Evolutionary conservation across 2,113 vertebrate species (phyloP).

Genomic region (Alouatta palliata): DNA sequence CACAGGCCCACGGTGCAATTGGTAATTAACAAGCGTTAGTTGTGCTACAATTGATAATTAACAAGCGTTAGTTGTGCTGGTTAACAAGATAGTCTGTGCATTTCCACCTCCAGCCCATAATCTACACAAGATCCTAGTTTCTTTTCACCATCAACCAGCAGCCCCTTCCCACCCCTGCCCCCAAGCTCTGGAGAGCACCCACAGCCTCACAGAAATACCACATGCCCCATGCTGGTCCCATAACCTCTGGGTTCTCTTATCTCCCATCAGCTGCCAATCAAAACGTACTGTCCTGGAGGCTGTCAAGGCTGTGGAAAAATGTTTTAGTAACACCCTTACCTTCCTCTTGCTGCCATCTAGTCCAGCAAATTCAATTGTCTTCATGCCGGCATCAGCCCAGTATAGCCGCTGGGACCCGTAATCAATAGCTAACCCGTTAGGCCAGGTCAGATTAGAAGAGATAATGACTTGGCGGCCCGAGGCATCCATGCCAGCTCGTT

Average conservation of each 20-base stretch:
- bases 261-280: background rate
- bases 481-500: constrained; percentile 97
- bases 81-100: background rate
- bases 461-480: constrained; percentile 94
- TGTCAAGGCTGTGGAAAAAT: background rate
- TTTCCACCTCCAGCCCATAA: background rate
- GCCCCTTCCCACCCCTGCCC: background rate
- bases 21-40: background rate
- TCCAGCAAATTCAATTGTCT: constrained; percentile 95
- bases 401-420: constrained; percentile 94
- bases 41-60: background rate
- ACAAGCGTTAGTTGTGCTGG: background rate
- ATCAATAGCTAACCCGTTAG: constrained; percentile 97
- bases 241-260: background rate
- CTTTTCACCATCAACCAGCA: background rate
- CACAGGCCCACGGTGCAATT: fast-evolving
- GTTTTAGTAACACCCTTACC: constrained; percentile 79
- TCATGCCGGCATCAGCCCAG: constrained; percentile 99
- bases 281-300: background rate
- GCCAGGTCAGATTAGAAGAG: constrained; percentile 97
- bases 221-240: fast-evolving
- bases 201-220: background rate
- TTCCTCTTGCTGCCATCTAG: constrained; percentile 95
- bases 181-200: background rate
- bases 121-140: background rate